Percentiles rank a stretch among this genome's conserved stretches.
Conservation (phyloP, 2,797 vertebrate species). For the Bovichtus diacanthus region DNA sequence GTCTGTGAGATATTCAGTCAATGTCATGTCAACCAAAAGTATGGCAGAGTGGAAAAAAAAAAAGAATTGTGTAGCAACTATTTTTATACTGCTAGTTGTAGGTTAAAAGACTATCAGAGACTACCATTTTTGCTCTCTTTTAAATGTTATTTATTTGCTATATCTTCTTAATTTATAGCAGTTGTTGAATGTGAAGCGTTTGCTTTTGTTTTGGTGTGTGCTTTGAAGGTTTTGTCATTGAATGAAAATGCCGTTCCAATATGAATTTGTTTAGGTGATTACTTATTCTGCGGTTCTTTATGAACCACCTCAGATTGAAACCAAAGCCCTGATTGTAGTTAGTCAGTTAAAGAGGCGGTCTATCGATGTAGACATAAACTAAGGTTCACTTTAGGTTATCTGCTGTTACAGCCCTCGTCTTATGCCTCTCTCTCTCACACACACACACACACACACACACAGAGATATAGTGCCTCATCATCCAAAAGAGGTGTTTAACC, state of each 20-base stretch:
- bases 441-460: neutral
- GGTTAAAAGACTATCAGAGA: slow-evolving; percentile 62
- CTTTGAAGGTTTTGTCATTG: slow-evolving; percentile 35
- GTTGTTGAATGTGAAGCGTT: slow-evolving; percentile 57
- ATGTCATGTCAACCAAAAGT: slow-evolving; percentile 62
- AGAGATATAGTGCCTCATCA: slow-evolving; percentile 37
- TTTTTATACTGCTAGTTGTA: slow-evolving; percentile 81
- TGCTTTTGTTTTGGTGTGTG: slow-evolving; percentile 37
- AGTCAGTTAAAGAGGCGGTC: slow-evolving; percentile 25
- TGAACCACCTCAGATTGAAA: slow-evolving; percentile 42
- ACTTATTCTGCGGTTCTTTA: slow-evolving; percentile 7
- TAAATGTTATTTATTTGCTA: slow-evolving; percentile 49
- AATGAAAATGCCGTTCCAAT: slow-evolving; percentile 31
- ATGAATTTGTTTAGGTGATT: slow-evolving; percentile 12
- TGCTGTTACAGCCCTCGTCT: slow-evolving; percentile 20
- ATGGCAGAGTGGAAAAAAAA: slow-evolving; percentile 58
- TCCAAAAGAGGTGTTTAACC: slow-evolving; percentile 45
- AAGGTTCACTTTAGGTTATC: slow-evolving; percentile 70
- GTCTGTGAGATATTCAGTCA: slow-evolving; percentile 52
- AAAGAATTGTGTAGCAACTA: slow-evolving; percentile 79
- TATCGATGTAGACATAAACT: neutral
- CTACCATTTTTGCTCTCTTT: slow-evolving; percentile 59
- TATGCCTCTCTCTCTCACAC: slow-evolving; percentile 29
- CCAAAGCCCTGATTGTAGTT: slow-evolving; percentile 49
- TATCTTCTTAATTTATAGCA: slow-evolving; percentile 35